Conservation (phyloP, 2,113 vertebrate genomes). For the Serilophus lunatus region DNA sequence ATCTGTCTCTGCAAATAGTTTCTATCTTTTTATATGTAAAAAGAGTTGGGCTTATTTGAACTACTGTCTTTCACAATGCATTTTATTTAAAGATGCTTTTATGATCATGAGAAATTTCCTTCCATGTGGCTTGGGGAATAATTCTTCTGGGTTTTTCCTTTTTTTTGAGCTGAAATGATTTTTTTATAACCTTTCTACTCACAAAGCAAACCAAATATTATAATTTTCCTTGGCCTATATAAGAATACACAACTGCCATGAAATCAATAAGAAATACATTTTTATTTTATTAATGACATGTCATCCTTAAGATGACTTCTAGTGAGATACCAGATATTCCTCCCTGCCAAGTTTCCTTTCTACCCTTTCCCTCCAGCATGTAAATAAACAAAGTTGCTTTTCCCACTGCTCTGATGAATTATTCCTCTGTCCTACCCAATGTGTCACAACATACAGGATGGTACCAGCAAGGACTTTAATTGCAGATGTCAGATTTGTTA, state of each 20-base stretch:
- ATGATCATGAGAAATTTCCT: neutral
- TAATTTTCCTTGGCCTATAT: neutral
- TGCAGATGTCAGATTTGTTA: neutral
- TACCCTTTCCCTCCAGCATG: neutral
- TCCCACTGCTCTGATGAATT: neutral
- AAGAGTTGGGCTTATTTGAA: neutral
- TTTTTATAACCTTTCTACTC: neutral
- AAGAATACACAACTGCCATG: neutral
- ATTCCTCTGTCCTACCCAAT: neutral
- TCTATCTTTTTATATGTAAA: neutral
- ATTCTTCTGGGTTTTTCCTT: neutral
- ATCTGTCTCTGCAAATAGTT: neutral
- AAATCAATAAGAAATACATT: neutral
- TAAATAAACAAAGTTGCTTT: neutral
- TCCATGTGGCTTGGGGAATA: neutral
- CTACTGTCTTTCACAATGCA: neutral
- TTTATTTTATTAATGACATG: neutral
- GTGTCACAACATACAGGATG: neutral
- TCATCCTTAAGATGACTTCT: neutral
- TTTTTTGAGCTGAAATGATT: neutral
- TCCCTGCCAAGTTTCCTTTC: neutral
- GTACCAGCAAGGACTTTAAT: neutral
- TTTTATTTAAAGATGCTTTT: slow-evolving; percentile 29
- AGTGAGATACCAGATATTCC: neutral
- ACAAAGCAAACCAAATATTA: neutral